Evolutionary conservation across 2,888 invertebrate species (phyloP).

Genomic region (Ramazzottius varieornatus): DNA sequence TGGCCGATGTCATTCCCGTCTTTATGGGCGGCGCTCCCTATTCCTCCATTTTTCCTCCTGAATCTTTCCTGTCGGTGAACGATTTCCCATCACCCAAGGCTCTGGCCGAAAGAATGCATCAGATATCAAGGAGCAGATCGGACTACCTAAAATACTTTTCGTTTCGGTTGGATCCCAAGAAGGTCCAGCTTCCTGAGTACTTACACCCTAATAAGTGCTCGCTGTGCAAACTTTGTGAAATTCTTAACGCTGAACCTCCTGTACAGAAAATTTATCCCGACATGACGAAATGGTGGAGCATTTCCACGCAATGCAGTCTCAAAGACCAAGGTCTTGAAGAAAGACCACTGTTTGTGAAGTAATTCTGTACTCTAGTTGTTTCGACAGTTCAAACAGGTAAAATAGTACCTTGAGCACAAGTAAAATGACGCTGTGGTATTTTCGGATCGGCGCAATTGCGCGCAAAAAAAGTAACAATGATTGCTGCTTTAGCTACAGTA

Average conservation of each 20-base stretch:
- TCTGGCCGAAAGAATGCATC: neutral
- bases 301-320: too few species aligned
- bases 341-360: too few species aligned
- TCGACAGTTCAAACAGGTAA: too few species aligned
- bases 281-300: neutral
- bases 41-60: neutral
- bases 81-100: neutral
- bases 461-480: too few species aligned
- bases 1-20: neutral
- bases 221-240: neutral
- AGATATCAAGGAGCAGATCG: neutral
- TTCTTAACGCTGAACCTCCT: neutral
- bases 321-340: too few species aligned
- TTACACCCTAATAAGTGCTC: neutral
- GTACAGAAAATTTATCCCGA: too few species aligned
- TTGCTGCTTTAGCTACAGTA: too few species aligned
- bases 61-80: neutral
- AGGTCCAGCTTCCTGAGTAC: neutral
- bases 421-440: too few species aligned
- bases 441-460: too few species aligned
- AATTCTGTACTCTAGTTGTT: too few species aligned
- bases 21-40: neutral
- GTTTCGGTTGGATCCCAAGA: neutral
- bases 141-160: neutral
- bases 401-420: too few species aligned